These are phyloP conservation scores for Fundulus diaphanus DNA, from an alignment of 2,797 vertebrate species.

Conservation along the genomic window DNA sequence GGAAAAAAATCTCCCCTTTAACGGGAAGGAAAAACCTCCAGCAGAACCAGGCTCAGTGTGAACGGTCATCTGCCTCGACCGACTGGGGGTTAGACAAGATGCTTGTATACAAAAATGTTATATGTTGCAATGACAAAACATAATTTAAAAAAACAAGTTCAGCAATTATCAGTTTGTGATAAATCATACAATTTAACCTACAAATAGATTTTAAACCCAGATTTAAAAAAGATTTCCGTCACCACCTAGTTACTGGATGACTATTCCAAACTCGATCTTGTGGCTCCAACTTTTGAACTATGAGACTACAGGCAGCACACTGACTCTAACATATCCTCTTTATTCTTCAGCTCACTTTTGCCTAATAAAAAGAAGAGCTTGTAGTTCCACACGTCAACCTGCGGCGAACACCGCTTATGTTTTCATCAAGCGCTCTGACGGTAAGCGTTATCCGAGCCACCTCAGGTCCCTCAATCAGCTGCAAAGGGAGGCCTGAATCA, in stretches of 20 bases:
- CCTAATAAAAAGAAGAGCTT: slow-evolving; percentile 4
- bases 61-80: too few relatives aligned
- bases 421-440: slow-evolving; percentile 16
- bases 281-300: not conserved
- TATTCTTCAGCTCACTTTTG: slow-evolving; percentile 5
- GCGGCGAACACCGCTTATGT: slow-evolving; percentile 10
- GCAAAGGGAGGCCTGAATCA: slow-evolving; percentile 69
- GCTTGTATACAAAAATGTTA: too few relatives aligned
- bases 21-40: too few relatives aligned
- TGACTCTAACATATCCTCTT: slow-evolving; percentile 4
- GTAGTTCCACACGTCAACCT: slow-evolving; percentile 9
- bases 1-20: too few relatives aligned
- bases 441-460: slow-evolving; percentile 31
- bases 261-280: slow-evolving; percentile 1
- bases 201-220: too few relatives aligned
- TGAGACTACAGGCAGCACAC: not conserved
- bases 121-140: too few relatives aligned
- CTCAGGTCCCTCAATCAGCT: slow-evolving; percentile 37
- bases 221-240: not conserved
- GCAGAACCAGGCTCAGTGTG: too few relatives aligned
- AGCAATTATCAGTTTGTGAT: too few relatives aligned
- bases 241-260: not conserved
- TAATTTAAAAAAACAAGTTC: too few relatives aligned
- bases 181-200: too few relatives aligned
- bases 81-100: too few relatives aligned